phyloP scores from a whole-genome alignment of 64 coral and sea anemone species.

The Trachythela sp. region DNA sequence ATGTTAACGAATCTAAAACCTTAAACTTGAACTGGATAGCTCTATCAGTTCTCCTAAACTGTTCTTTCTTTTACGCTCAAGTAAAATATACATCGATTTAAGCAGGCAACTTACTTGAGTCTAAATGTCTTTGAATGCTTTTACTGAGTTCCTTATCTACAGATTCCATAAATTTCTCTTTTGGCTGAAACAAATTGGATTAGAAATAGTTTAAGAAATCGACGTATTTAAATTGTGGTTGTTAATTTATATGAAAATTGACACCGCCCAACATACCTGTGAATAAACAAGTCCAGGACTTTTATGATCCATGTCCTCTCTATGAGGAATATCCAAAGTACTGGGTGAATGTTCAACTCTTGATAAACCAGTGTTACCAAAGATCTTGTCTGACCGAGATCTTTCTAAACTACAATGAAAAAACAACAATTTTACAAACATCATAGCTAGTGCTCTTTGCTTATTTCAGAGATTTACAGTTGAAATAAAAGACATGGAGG shows the following conservation, averaged over 20 bases:
- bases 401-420: neutral
- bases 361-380: neutral
- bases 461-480: neutral
- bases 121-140: conserved; percentile 27
- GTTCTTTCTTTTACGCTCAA: too few species aligned
- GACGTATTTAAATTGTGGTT: too few species aligned
- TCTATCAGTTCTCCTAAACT: too few species aligned
- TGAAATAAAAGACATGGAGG: too few species aligned
- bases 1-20: neutral
- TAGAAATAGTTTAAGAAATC: neutral
- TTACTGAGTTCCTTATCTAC: conserved; percentile 18
- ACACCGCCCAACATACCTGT: neutral
- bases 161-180: conserved; percentile 21
- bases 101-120: neutral
- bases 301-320: neutral
- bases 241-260: neutral
- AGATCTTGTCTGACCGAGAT: neutral
- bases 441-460: neutral
- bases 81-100: neutral
- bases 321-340: neutral
- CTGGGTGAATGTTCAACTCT: neutral
- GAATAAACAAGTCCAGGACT: neutral
- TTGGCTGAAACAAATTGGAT: neutral
- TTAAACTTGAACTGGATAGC: too few species aligned
- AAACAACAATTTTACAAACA: neutral